phyloP scores from a whole-genome alignment of 2,797 vertebrate genomes.

The Anniella stebbinsi region DNA sequence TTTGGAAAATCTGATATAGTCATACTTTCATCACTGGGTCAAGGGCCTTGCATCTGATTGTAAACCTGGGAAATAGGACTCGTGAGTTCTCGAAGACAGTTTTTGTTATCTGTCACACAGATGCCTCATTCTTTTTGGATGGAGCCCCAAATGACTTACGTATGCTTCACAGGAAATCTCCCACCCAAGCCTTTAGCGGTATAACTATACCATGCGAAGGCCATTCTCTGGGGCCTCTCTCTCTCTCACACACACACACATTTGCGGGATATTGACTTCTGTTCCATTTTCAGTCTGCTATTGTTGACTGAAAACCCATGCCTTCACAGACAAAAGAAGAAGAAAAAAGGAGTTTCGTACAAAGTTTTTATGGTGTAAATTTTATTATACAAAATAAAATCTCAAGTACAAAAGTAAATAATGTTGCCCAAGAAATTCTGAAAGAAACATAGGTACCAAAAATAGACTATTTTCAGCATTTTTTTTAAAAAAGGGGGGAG shows the following conservation, averaged over 20 bases:
- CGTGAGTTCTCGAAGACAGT: neutral
- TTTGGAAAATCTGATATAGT: neutral
- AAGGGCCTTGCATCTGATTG: neutral
- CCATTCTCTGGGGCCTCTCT: neutral
- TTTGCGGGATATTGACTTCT: neutral
- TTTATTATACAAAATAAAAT: conserved; percentile 41
- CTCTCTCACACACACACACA: too few relatives aligned
- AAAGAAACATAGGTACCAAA: conserved; percentile 14
- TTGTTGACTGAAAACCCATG: neutral
- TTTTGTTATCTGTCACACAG: neutral
- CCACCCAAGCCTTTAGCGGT: neutral
- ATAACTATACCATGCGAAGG: neutral
- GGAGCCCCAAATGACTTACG: neutral
- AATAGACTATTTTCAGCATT: conserved; percentile 26
- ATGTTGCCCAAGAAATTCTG: neutral
- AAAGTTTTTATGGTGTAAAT: neutral
- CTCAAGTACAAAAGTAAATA: neutral
- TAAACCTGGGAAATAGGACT: neutral
- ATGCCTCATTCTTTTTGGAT: neutral
- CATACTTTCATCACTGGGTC: neutral
- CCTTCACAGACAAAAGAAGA: neutral
- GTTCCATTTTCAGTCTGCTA: neutral
- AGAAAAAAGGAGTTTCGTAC: neutral
- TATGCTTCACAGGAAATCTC: too few relatives aligned
- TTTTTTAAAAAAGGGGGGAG: neutral